Conservation (phyloP, 2,797 vertebrate genomes). For the Pelobates cultripes region DNA sequence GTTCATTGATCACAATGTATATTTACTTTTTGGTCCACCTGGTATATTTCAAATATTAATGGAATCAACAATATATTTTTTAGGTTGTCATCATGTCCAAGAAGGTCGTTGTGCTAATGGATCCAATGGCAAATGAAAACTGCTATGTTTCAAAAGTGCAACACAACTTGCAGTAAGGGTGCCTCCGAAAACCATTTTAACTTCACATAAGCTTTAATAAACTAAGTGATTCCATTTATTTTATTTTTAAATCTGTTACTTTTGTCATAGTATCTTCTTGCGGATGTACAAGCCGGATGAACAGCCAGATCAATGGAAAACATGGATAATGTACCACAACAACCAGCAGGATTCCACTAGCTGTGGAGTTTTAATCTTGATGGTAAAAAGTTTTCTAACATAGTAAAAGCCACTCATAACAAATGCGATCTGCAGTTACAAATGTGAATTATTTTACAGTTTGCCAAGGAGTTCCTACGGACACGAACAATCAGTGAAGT, state of each 20-base stretch:
- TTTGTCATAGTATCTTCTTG: neutral
- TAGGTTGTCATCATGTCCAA: neutral
- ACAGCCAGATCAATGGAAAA: neutral
- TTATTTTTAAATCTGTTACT: neutral
- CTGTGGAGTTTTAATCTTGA: neutral
- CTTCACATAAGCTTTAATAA: neutral
- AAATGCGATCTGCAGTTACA: neutral
- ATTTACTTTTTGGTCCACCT: too few species aligned
- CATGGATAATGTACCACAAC: neutral
- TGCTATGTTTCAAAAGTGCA: neutral
- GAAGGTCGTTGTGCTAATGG: neutral
- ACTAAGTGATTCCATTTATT: neutral
- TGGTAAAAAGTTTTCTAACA: too few species aligned
- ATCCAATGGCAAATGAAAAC: neutral
- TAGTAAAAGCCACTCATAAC: neutral
- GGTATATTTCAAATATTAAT: too few species aligned
- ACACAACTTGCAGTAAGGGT: neutral
- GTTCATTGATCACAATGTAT: too few species aligned
- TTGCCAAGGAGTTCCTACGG: neutral
- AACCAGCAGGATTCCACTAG: neutral
- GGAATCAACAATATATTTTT: too few species aligned
- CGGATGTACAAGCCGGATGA: neutral
- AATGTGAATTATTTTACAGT: neutral
- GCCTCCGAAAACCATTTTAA: neutral
- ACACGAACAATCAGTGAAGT: neutral